Conservation (phyloP, 2,797 vertebrate genomes). For the Amblyopsis hoosieri region DNA sequence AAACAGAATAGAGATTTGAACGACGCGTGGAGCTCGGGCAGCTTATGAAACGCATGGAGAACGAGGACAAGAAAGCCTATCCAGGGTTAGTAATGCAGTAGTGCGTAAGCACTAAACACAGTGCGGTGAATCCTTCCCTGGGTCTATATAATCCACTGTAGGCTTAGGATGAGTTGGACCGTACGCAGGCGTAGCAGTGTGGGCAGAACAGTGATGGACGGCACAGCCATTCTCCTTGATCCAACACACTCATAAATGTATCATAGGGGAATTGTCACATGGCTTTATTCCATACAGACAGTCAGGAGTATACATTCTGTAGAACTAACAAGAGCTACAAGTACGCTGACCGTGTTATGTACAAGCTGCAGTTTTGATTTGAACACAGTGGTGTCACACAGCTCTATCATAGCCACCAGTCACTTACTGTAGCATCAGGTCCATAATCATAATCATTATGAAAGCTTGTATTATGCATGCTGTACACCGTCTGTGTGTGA, state of each 20-base stretch:
- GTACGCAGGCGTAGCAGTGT: neutral
- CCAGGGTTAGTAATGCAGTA: neutral
- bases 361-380: too few relatives aligned
- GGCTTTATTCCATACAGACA: neutral
- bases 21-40: too few relatives aligned
- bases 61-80: neutral
- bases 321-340: too few relatives aligned
- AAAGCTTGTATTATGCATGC: too few relatives aligned
- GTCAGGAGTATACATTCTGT: neutral
- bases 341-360: too few relatives aligned
- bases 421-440: too few relatives aligned
- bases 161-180: neutral
- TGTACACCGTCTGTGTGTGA: too few relatives aligned
- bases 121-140: constrained; percentile 4
- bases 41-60: neutral
- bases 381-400: too few relatives aligned
- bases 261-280: neutral
- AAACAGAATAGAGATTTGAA: too few relatives aligned
- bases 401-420: too few relatives aligned
- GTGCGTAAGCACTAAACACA: neutral
- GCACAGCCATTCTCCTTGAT: constrained; percentile 3
- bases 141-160: constrained; percentile 7
- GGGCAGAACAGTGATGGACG: neutral
- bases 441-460: too few relatives aligned
- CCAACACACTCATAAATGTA: neutral